Evolutionary conservation across 1,140 invertebrate species (phyloP).

Genomic region (Brachionus koreanus): DNA sequence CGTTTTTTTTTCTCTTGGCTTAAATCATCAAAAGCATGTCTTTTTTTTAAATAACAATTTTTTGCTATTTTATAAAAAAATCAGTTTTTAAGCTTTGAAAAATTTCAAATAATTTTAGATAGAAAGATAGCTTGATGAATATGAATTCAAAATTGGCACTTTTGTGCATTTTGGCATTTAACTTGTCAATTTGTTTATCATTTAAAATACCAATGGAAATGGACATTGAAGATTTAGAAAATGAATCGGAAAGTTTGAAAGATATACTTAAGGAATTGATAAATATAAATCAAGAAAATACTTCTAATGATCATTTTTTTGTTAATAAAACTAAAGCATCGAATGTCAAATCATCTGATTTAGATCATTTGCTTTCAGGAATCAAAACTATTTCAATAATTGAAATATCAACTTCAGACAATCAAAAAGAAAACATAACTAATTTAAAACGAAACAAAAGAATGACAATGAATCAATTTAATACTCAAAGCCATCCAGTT

Average conservation of each 20-base stretch:
- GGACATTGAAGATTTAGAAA: not conserved
- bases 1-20: not conserved
- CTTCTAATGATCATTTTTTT: not conserved
- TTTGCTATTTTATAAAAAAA: not conserved
- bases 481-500: not conserved
- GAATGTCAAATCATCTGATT: not conserved
- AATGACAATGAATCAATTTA: not conserved
- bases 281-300: not conserved
- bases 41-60: not conserved
- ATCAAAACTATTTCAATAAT: not conserved
- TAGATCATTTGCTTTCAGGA: not conserved
- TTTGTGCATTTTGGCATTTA: not conserved
- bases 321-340: not conserved
- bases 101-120: not conserved
- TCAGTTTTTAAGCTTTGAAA: not conserved
- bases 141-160: not conserved
- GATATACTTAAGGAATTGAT: not conserved
- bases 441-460: not conserved
- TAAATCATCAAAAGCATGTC: not conserved
- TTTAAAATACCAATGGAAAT: not conserved
- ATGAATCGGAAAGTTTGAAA: not conserved
- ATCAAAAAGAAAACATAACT: not conserved
- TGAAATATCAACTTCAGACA: not conserved
- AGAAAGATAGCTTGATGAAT: not conserved
- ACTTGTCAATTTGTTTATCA: not conserved